These are phyloP conservation scores for Megaptera novaeangliae DNA, from an alignment of 2,113 vertebrate species.

Conservation along the genomic window DNA sequence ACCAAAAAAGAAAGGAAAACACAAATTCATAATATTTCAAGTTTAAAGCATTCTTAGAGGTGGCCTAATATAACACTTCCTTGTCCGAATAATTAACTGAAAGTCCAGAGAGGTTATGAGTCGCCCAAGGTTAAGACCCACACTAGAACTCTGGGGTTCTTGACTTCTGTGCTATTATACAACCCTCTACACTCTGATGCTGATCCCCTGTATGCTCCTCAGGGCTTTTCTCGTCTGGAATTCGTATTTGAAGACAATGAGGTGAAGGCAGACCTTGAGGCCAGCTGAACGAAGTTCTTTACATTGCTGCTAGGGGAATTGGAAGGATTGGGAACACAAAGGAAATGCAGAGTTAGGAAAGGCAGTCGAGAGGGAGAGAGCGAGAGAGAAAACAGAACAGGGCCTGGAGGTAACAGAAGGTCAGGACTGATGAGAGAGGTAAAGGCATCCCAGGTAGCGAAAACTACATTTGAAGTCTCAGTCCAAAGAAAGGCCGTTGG, in stretches of 20 bases:
- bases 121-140: background rate
- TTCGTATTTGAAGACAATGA: background rate
- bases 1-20: constrained; percentile 29
- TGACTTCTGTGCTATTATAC: background rate
- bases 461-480: background rate
- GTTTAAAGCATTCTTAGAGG: constrained; percentile 3
- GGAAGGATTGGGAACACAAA: background rate
- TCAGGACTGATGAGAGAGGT: background rate
- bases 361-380: background rate
- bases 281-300: constrained; percentile 1
- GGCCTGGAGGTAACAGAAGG: background rate
- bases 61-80: background rate
- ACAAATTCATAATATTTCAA: constrained; percentile 18
- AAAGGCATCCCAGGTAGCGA: background rate
- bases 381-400: background rate
- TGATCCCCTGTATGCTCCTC: background rate
- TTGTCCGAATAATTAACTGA: background rate
- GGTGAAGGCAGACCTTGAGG: background rate
- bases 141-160: background rate
- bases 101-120: background rate
- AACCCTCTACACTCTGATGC: background rate
- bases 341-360: background rate
- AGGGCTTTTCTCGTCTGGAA: background rate
- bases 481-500: background rate
- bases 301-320: background rate